Percentiles rank a stretch among this genome's conserved stretches.
Conservation (phyloP, 37 sponge, comb jelly and placozoan genomes). For the Halisarca cf. caerulea region DNA sequence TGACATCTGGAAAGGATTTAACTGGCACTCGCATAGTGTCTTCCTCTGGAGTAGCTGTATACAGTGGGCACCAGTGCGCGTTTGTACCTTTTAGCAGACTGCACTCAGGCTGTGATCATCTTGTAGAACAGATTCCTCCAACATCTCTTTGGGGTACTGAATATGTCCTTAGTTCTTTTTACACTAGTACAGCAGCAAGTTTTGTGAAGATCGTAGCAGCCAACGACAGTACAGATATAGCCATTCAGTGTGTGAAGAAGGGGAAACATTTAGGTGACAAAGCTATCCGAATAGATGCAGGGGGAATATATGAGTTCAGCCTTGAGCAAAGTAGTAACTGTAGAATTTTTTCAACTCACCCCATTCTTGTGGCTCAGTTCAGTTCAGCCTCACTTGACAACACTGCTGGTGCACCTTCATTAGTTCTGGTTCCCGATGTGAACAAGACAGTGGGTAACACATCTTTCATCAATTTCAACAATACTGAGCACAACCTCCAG, state of each 20-base stretch:
- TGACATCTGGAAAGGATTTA: background rate
- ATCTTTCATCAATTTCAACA: slow-evolving; percentile 15
- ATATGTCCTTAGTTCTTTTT: background rate
- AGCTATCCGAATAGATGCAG: background rate
- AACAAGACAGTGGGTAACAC: background rate
- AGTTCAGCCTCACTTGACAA: background rate
- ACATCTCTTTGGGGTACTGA: background rate
- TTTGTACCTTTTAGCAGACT: background rate
- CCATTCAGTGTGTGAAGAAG: background rate
- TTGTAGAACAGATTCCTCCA: slow-evolving; percentile 23
- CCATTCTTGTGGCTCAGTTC: slow-evolving; percentile 17
- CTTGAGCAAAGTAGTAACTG: background rate
- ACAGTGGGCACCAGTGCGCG: slow-evolving; percentile 17
- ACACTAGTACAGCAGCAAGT: background rate
- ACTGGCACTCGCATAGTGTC: background rate
- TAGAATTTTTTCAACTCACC: background rate
- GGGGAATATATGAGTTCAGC: too few relatives aligned
- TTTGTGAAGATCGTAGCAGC: slow-evolving; percentile 10
- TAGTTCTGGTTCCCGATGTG: background rate
- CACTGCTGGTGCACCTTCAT: background rate
- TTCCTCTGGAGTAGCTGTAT: background rate
- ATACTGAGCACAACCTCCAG: background rate
- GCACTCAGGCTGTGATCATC: background rate
- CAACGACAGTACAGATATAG: background rate
- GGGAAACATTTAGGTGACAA: too few relatives aligned